Base-by-base conservation (phyloP, 2,797 vertebrate genomes). In the Nyctibius grandis region DNA sequence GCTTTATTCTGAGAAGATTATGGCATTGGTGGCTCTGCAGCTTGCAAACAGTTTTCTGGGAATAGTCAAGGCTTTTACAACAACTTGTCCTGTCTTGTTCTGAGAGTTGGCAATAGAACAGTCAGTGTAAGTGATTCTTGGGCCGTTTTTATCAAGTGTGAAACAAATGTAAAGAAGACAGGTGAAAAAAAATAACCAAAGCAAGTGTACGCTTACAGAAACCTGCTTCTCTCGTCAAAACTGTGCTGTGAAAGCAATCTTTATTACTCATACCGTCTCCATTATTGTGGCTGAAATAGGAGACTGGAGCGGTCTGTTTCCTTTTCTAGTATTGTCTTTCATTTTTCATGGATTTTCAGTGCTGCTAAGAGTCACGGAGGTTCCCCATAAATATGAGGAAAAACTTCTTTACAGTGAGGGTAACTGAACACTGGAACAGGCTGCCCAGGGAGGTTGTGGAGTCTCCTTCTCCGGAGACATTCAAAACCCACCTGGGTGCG, bases 1-100 rank as follows among this genome's bases (percentile, higher is more conserved):
- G 56, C 78, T 90, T 78, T 79, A 29, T 95, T 97, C 85, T 91
- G 82, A 94, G 84, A 89, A 96, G 93, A 80, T 91, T 93, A 81
- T 88, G 56, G 21, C 92, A 84, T 93, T 20, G 29, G 51, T 18
- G 68, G 65, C 44, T 94, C 96, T 97, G 69, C 53, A 85, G 88
- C 78, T 96, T 93, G 96, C 53, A 96, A 85, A 88, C 96, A 36
- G 8, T 67, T 93, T 93, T 95, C 60, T 85, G 85, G 85, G 74
- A 89, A 94, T 69, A 97, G 83, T 81, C 88, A 94, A 87, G 60
- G 83, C 93, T 97, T 85, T 90, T 76, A 69, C 38, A 94, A 72
- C 68, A 88, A 89, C 97, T n/a, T 97, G 96, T 90, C 67, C n/a
- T 78, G 91, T 97, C 98, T 96, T 97, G 97, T 97, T 96, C 74